Percentiles rank a stretch among this genome's conserved stretches.
Evolutionary conservation across 1,140 invertebrate species (phyloP).

Genomic region (Drosophila bifasciata): DNA sequence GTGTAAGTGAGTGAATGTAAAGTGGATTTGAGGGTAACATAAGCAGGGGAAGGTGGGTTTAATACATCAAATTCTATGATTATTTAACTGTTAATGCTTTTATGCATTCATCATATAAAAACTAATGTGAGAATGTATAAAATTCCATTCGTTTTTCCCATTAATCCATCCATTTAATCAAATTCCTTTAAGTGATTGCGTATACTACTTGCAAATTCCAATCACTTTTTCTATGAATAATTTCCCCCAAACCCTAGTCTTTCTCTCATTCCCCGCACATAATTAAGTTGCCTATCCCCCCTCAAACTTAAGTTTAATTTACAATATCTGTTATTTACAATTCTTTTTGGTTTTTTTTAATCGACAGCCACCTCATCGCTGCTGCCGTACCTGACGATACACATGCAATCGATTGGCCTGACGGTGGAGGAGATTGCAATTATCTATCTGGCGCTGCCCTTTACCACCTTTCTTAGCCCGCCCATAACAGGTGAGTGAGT

Average conservation of each 20-base stretch:
- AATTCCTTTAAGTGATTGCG: neutral
- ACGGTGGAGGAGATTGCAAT: constrained; percentile 93
- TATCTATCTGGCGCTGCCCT: constrained; percentile 92
- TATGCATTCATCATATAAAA: neutral
- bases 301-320: neutral
- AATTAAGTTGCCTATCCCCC: constrained; percentile 14
- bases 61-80: too few relatives aligned
- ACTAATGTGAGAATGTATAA: neutral
- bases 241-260: constrained; percentile 3
- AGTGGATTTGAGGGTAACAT: too few relatives aligned
- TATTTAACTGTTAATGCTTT: too few relatives aligned
- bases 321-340: constrained; percentile 13
- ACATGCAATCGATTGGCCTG: constrained; percentile 94
- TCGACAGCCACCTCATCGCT: constrained; percentile 89
- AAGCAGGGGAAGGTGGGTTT: too few relatives aligned
- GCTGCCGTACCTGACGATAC: constrained; percentile 92
- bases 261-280: neutral
- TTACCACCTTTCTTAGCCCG: constrained; percentile 91
- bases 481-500: constrained; percentile 89
- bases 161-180: constrained; percentile 16
- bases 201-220: neutral
- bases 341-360: constrained; percentile 72
- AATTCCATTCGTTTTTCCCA: too few relatives aligned
- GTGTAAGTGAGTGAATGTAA: too few relatives aligned
- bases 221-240: constrained; percentile 7